Conservation (phyloP, 1,140 invertebrate genomes). For the Ceratina australensis region DNA sequence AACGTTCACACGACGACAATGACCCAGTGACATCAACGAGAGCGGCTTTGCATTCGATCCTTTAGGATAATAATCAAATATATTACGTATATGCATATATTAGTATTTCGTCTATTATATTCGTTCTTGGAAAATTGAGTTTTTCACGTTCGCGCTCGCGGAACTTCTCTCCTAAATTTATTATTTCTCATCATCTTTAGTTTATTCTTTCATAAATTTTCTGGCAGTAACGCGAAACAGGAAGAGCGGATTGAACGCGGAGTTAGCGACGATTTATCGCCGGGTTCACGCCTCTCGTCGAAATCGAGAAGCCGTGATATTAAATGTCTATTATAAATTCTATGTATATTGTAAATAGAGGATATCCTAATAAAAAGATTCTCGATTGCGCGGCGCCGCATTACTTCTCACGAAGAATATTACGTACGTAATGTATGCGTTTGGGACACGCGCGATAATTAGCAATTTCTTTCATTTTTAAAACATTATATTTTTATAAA, state of each 20-base stretch:
- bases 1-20: constrained; percentile 29
- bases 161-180: neutral
- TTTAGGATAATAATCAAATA: constrained; percentile 4
- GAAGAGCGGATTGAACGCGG: constrained; percentile 4
- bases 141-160: neutral
- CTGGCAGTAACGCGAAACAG: neutral
- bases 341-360: constrained; percentile 54
- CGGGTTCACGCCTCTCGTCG: constrained; percentile 56
- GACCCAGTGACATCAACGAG: constrained; percentile 38
- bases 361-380: constrained; percentile 59
- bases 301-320: constrained; percentile 66
- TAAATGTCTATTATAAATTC: constrained; percentile 55
- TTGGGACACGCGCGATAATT: constrained; percentile 40
- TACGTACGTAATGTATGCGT: neutral
- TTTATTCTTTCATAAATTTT: neutral
- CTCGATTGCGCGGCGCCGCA: constrained; percentile 4
- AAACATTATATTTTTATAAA: constrained; percentile 61
- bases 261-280: constrained; percentile 5
- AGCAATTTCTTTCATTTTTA: constrained; percentile 36
- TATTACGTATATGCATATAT: neutral
- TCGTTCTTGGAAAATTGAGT: neutral
- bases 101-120: neutral
- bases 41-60: constrained; percentile 16
- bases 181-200: neutral
- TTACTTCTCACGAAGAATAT: neutral